Conservation (phyloP, 1,140 invertebrate species). For the Archegozetes longisetosus region DNA sequence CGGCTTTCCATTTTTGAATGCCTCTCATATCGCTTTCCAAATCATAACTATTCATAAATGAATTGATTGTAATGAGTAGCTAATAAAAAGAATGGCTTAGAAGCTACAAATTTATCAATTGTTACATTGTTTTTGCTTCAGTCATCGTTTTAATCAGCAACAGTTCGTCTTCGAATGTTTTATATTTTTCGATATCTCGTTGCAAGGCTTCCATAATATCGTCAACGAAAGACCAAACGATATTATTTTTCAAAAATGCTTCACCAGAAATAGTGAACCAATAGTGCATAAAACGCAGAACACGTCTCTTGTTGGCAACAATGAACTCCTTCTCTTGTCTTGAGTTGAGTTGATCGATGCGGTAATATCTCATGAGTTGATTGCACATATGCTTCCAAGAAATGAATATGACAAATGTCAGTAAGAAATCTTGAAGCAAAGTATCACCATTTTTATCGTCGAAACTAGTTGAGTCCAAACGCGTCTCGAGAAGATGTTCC, state of each 20-base stretch:
- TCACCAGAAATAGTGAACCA: slow-evolving; percentile 55
- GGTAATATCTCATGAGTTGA: slow-evolving; percentile 54
- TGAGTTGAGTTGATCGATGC: slow-evolving; percentile 35
- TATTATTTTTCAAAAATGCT: slow-evolving; percentile 53
- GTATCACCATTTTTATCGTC: slow-evolving; percentile 34
- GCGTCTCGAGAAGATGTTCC: slow-evolving; percentile 66
- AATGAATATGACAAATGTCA: slow-evolving; percentile 76
- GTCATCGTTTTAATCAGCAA: slow-evolving; percentile 25
- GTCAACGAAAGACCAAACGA: slow-evolving; percentile 27
- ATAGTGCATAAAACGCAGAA: slow-evolving; percentile 58
- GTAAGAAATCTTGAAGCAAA: slow-evolving; percentile 65
- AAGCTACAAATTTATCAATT: slow-evolving; percentile 9
- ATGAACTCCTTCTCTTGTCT: slow-evolving; percentile 52
- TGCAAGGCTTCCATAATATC: slow-evolving; percentile 51
- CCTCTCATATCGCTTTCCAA: slow-evolving; percentile 15
- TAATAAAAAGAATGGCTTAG: neutral
- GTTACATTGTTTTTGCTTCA: slow-evolving; percentile 14
- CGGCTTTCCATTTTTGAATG: slow-evolving; percentile 22
- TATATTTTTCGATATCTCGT: slow-evolving; percentile 34
- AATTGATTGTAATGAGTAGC: slow-evolving; percentile 28
- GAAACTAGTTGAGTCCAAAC: slow-evolving; percentile 38
- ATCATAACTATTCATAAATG: slow-evolving; percentile 13
- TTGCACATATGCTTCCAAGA: slow-evolving; percentile 55
- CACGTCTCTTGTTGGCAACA: slow-evolving; percentile 51
- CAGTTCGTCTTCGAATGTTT: slow-evolving; percentile 28